These are phyloP conservation scores for Andricus grossulariae DNA, from an alignment of 1,140 invertebrate species.

Conservation along the genomic window DNA sequence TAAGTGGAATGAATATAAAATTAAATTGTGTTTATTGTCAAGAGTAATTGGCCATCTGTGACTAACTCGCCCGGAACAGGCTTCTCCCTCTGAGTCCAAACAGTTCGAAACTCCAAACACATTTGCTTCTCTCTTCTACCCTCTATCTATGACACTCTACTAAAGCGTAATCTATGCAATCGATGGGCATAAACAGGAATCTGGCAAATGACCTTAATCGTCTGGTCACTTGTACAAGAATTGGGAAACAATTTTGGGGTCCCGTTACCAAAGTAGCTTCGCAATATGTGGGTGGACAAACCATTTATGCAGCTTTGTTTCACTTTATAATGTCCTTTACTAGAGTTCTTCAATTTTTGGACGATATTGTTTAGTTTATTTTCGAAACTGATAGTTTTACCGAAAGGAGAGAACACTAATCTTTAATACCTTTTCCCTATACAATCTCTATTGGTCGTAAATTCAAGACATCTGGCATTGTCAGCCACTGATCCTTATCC, in stretches of 20 bases:
- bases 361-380: too few species aligned
- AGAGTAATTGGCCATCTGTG: conserved; percentile 73
- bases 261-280: neutral
- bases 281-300: neutral
- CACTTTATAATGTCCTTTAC: neutral
- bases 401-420: too few species aligned
- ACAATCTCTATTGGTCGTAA: too few species aligned
- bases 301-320: neutral
- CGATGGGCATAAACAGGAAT: neutral
- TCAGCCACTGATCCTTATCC: neutral
- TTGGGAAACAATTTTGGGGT: neutral
- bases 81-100: conserved; percentile 21
- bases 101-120: neutral
- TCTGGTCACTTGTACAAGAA: neutral
- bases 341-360: too few species aligned
- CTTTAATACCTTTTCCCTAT: too few species aligned
- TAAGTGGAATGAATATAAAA: conserved; percentile 73
- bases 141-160: neutral
- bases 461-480: conserved; percentile 7
- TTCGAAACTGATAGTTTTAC: too few species aligned
- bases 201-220: neutral
- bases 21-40: conserved; percentile 74
- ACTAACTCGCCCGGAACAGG: conserved; percentile 57
- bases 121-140: neutral
- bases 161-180: neutral